Evolutionary conservation across 2,797 vertebrate genomes (phyloP), one percentile per base, ranked within the genome.

Genomic region (Vipera latastei): DNA sequence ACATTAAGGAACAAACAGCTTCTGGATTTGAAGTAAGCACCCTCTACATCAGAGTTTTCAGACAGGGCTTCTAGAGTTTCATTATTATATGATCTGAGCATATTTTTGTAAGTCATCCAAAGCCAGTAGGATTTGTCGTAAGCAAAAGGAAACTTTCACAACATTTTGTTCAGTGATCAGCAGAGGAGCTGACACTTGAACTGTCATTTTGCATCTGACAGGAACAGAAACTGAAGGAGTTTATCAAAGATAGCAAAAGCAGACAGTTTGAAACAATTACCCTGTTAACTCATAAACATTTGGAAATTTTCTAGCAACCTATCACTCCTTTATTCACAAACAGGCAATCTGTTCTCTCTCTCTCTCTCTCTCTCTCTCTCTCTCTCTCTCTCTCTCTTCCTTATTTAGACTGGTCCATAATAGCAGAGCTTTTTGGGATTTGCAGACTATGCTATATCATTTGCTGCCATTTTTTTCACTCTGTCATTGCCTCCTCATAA

Each of bases 181-280:
- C 78, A 90, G 32, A 65, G 32, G 60, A 86, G 18, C 60, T 92
- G 60, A 69, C 60, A 90, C 89, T 55, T 87, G 55, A 92, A 65
- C 63, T 92, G 92, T 92, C 88, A 92, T 92, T 53, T 32, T 90
- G 51, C 88, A 90, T 55, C 92, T 90, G 59, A 86, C 78, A 90
- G 60, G 60, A 86, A 26, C 9, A 87, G 92, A 87, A 69, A 90
- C 89, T 63, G 83, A 89, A 89, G 20, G 89, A 89, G 61, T 85
- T 90, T 93, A 89, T 87, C 53, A 86, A 59, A 93, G 53, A 69
- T 51, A 93, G 53, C 38, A 87, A 65, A 14, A 90, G 83, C 12
- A 90, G 89, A 90, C 83, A 90, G 61, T 55, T 32, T 73, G 86
- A 92, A 90, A 92, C 7, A 38, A 92, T 87, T 13, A 69, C 12